These are phyloP conservation scores for Punctoribates punctum DNA, from an alignment of 2,888 invertebrate genomes.

Conservation along the genomic window DNA sequence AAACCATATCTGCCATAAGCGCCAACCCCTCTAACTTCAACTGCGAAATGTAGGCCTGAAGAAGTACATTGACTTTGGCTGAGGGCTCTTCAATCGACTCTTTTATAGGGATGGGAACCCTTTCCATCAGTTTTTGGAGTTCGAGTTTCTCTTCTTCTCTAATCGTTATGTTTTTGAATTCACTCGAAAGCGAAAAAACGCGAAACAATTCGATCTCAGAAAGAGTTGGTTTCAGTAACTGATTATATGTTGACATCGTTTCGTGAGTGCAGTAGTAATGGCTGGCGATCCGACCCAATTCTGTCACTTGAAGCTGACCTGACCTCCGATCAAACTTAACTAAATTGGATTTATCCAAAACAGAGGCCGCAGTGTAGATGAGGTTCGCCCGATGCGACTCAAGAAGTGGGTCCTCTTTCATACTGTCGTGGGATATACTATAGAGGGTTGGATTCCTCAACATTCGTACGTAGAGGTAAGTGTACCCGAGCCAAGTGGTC, in stretches of 20 bases:
- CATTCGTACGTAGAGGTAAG: constrained; percentile 95
- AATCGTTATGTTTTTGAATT: constrained; percentile 89
- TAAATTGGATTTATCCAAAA: constrained; percentile 89
- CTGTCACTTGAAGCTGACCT: constrained; percentile 83
- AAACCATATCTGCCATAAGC: constrained; percentile 98
- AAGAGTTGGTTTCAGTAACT: constrained; percentile 88
- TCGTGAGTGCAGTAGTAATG: constrained; percentile 98
- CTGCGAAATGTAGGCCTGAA: constrained; percentile 98
- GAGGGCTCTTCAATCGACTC: constrained; percentile 97
- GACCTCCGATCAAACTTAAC: constrained; percentile 91
- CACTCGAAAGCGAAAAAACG: constrained; percentile 96
- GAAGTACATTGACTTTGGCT: constrained; percentile 89
- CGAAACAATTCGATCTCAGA: constrained; percentile 94
- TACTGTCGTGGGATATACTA: constrained; percentile 73
- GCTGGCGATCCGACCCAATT: constrained; percentile 93
- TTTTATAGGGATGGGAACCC: constrained; percentile 98
- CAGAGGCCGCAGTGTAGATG: constrained; percentile 85
- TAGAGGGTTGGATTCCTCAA: constrained; percentile 82
- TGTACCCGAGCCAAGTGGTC: constrained; percentile 90
- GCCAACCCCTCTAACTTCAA: constrained; percentile 97
- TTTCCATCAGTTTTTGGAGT: constrained; percentile 85
- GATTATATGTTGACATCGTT: constrained; percentile 94
- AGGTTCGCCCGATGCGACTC: constrained; percentile 90
- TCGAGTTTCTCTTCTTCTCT: constrained; percentile 95
- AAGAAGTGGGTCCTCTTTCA: constrained; percentile 75